phyloP scores from a whole-genome alignment of 1,140 invertebrate species.

The Monomorium pharaonis region DNA sequence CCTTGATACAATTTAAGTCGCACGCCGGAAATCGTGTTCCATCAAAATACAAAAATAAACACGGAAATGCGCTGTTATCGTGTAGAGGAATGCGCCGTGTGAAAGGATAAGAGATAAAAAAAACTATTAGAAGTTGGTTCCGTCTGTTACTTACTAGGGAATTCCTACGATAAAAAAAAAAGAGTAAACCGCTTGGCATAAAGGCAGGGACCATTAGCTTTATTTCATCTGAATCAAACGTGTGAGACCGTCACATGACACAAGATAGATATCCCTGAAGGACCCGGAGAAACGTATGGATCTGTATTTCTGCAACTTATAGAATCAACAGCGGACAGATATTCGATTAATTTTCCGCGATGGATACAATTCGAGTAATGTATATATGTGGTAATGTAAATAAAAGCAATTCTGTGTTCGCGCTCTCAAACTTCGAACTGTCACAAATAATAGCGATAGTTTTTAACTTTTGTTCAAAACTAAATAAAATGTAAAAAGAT shows the following conservation, averaged over 20 bases:
- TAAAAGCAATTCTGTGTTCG: neutral
- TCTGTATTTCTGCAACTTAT: neutral
- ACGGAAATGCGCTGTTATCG: neutral
- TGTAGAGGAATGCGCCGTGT: neutral
- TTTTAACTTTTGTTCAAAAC: neutral
- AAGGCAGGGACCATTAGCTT: conserved; percentile 48
- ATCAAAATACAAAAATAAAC: conserved; percentile 41
- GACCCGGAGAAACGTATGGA: neutral
- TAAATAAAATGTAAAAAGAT: neutral
- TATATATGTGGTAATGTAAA: neutral
- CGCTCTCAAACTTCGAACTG: neutral
- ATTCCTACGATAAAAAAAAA: conserved; percentile 25
- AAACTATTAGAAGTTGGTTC: conserved; percentile 59
- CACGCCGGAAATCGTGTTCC: neutral
- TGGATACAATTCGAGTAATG: neutral
- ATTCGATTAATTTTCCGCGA: neutral
- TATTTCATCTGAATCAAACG: conserved; percentile 39
- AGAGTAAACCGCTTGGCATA: conserved; percentile 16
- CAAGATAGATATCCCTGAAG: neutral
- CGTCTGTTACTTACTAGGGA: conserved; percentile 34
- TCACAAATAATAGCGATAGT: neutral
- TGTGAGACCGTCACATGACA: neutral
- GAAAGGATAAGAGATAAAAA: conserved; percentile 41
- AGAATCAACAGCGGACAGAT: neutral
- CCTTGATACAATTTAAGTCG: neutral